These are phyloP conservation scores for Grus americana DNA, from an alignment of 2,113 vertebrate species.

Conservation along the genomic window DNA sequence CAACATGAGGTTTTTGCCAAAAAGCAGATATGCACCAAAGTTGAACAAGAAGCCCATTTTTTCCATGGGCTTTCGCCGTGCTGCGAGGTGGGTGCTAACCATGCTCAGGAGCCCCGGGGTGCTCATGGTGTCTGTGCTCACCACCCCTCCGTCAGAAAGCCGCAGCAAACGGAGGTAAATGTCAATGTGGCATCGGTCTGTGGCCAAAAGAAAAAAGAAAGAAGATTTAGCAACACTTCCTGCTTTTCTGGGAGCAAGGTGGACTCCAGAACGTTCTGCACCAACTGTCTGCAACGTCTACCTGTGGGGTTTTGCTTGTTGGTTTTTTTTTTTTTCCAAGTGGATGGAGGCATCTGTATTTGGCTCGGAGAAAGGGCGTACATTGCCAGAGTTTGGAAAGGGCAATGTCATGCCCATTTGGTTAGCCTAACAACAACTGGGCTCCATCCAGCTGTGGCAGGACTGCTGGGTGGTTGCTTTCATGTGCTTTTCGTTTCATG, in stretches of 20 bases:
- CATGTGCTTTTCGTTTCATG: neutral
- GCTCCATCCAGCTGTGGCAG: neutral
- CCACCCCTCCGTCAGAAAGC: neutral
- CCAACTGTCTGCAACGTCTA: neutral
- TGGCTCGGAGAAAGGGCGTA: neutral
- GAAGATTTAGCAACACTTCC: neutral
- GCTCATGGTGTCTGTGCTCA: neutral
- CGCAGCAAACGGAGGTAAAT: neutral
- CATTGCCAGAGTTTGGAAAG: neutral
- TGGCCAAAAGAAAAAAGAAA: neutral
- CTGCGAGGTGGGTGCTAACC: neutral
- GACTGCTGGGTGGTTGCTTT: neutral
- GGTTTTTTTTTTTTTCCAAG: neutral
- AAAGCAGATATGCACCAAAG: neutral
- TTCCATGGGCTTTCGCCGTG: rapidly evolving
- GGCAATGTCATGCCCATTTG: neutral
- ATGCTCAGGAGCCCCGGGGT: neutral
- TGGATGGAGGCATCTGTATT: neutral
- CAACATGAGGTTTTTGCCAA: neutral
- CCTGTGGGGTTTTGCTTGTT: neutral
- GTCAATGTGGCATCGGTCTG: neutral
- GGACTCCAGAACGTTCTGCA: neutral
- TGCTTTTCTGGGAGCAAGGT: neutral
- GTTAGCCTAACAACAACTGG: neutral
- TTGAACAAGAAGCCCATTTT: neutral